Base-by-base conservation (phyloP, 1,140 invertebrate genomes). In the Berghia stephanieae region DNA sequence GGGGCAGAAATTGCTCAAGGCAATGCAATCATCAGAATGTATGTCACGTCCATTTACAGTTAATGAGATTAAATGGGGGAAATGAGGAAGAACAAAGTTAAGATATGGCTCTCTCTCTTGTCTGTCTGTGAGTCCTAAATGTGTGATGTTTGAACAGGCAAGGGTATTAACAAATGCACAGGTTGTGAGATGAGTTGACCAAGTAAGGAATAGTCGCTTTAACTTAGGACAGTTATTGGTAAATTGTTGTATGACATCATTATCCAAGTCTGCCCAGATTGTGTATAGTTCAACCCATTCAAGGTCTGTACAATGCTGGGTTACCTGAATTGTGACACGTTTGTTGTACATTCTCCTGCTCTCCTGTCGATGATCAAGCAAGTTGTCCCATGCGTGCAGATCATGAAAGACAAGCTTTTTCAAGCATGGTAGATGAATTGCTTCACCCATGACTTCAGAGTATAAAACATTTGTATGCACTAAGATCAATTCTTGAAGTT, bases 41-140 rank as follows among this genome's bases (percentile, higher is more conserved):
- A 75, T 42, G 31, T 75, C 63, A n/a, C 63, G 52, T 6, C 72
- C 72, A 75, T 42, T 63, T n/a, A 75, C 72, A 38, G 72, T 63
- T 10, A 75, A 40, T 0, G 60, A 40, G 3, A 16, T 36, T 16
- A 75, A 27, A 16, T 63, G 38, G 8, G 72, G 72, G 40, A 75
- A 75, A 75, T 75, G 38, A 1, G 72, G 72, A 1, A 75, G 72
- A 8, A 75, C 55, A 63, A 63, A 75, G 42, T 44, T 49, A 13
- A 75, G 49, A 57, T 75, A 75, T 42, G 72, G 72, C 49, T 57
- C 72, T 16, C 42, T 75, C 21, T 60, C 52, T 27, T 75, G 72
- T 43, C 72, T 52, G 55, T 75, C 72, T 8, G 36, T 2, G 1
- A 75, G 42, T 27, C 38, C 72, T 27, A 75, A 57, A 5, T 75